Evolutionary conservation across 2,797 vertebrate species (phyloP).

Genomic region (Brachymystax lenok): DNA sequence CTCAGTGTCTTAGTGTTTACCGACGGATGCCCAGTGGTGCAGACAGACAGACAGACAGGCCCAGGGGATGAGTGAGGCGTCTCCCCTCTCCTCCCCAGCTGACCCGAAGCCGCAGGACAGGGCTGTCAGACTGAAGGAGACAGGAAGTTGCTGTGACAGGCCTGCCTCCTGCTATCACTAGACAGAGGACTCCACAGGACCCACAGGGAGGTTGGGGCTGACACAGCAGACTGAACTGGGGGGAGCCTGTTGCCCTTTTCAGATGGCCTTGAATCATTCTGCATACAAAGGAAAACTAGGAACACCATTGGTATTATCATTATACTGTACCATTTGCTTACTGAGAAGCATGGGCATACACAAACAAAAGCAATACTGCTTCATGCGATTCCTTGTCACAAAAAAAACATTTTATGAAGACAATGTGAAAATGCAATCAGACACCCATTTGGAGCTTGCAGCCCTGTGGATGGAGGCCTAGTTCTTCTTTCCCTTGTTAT

Average conservation of each 20-base stretch:
- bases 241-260: slow-evolving; percentile 34
- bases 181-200: not conserved
- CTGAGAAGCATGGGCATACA: not conserved
- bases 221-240: slow-evolving; percentile 34
- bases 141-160: slow-evolving; percentile 45
- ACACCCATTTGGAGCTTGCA: not conserved
- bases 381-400: not conserved
- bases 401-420: not conserved
- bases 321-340: not conserved
- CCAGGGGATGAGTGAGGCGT: not conserved
- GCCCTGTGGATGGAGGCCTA: not conserved
- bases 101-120: slow-evolving; percentile 25
- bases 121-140: slow-evolving; percentile 36
- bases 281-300: not conserved
- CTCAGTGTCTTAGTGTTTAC: not conserved
- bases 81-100: slow-evolving; percentile 19
- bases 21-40: not conserved
- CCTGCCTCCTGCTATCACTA: slow-evolving; percentile 29
- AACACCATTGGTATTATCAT: not conserved
- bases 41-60: slow-evolving; percentile 8
- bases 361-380: not conserved
- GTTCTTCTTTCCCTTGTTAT: not conserved
- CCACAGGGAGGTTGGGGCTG: slow-evolving; percentile 24
- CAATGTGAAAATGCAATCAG: not conserved
- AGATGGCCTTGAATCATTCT: not conserved